phyloP scores from a whole-genome alignment of 2,797 vertebrate species.

The Brotogeris chrysoptera region DNA sequence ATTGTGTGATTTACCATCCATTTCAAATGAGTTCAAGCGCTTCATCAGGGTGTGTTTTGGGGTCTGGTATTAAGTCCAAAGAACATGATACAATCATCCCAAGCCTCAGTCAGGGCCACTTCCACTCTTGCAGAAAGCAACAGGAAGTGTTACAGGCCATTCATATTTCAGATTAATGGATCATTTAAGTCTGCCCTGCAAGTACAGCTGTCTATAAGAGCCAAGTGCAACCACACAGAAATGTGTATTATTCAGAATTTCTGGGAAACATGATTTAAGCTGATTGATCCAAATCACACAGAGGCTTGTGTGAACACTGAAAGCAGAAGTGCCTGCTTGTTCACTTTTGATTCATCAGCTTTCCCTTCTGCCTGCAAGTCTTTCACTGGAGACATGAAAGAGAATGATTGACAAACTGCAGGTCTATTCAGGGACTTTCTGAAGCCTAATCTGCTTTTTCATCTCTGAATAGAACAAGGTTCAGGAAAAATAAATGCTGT shows the following conservation, averaged over 20 bases:
- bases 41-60: neutral
- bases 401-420: slow-evolving; percentile 12
- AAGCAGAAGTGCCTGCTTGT: neutral
- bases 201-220: neutral
- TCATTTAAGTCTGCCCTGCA: neutral
- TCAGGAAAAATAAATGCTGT: neutral
- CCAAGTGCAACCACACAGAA: neutral
- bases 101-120: neutral
- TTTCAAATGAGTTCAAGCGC: neutral
- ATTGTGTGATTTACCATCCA: neutral
- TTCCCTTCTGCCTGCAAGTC: neutral
- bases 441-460: neutral
- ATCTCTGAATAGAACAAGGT: neutral
- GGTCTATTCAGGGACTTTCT: slow-evolving; percentile 9
- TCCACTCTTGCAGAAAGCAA: neutral
- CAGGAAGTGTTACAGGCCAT: neutral
- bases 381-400: neutral
- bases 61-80: neutral
- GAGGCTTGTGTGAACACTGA: neutral
- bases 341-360: slow-evolving; percentile 1
- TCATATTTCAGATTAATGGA: neutral
- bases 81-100: neutral
- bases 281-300: slow-evolving; percentile 13
- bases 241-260: neutral
- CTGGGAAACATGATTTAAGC: slow-evolving; percentile 6